Conservation (phyloP, 2,888 invertebrate genomes). For the Clanis bilineata region DNA sequence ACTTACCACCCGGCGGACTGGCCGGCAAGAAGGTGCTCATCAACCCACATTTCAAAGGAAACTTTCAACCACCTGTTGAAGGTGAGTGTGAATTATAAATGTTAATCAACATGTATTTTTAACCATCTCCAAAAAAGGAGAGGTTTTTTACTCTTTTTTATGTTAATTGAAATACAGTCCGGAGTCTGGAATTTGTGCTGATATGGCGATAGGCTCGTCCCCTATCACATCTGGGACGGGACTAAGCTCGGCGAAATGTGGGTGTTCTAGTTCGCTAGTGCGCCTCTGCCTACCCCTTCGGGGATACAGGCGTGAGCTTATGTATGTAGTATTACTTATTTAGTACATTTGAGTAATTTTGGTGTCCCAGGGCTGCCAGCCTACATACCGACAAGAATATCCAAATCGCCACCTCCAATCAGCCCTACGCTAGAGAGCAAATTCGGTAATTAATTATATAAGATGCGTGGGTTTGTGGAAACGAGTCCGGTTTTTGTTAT, state of each 20-base stretch:
- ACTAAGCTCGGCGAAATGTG: no score
- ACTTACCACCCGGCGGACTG: slow-evolving; percentile 59
- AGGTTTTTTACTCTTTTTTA: no score
- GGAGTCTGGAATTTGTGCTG: no score
- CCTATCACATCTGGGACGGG: no score
- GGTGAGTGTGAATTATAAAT: slow-evolving; percentile 65
- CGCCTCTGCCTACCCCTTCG: no score
- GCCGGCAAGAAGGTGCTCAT: slow-evolving; percentile 85
- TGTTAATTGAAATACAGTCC: no score
- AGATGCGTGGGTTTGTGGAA: slow-evolving; percentile 5
- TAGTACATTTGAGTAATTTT: not conserved
- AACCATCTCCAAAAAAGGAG: no score
- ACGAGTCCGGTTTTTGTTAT: not conserved
- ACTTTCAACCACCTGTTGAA: slow-evolving; percentile 79
- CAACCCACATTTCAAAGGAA: slow-evolving; percentile 86
- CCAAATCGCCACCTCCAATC: slow-evolving; percentile 60
- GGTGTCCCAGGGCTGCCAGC: slow-evolving; percentile 55
- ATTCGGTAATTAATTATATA: slow-evolving; percentile 59
- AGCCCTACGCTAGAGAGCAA: slow-evolving; percentile 66
- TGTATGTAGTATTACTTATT: no score
- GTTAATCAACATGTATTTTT: not conserved
- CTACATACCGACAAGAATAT: slow-evolving; percentile 74
- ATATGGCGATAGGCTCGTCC: no score
- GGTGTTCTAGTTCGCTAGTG: no score
- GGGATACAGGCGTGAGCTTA: no score